Evolutionary conservation across 2,797 vertebrate genomes (phyloP), one percentile per base, ranked within the genome.

Genomic region (Sciurus vulgaris): DNA sequence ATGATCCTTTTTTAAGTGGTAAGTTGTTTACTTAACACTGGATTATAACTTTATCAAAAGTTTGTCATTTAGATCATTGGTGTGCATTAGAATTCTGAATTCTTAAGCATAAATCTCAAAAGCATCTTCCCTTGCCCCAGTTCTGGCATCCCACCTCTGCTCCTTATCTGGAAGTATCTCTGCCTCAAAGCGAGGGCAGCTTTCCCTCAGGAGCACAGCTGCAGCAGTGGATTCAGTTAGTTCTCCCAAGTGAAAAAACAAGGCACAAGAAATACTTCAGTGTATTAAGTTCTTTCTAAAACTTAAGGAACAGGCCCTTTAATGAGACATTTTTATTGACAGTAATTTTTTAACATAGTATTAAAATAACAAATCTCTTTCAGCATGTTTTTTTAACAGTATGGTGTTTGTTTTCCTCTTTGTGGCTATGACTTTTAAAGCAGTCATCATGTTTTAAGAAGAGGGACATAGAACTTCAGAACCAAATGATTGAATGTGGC

Each of bases 401-500:
- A 7, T 38, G 3, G 41, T 35, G 47, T 35, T 20, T 47, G 26
- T 87, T 90, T 93, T 88, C 49, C 67, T 69, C 20, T 78, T 26
- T 70, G 51, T 79, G 12, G 33, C 83, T 96, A 11, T 95, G 22
- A 54, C 65, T 91, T 93, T 94, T 47, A 89, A 96, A 87, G 86
- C 78, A 83, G 35, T 82, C 33, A 8, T 8, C 81, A 20, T 85
- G 30, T 61, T 95, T 95, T 95, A 96, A 72, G 73, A 93, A 92
- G 56, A 92, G 22, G 51, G 33, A 67, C 83, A 65, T 54, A 81
- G 70, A 14, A 73, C 30, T n/a, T 67, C 14, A 44, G 41, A 93
- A 44, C 59, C 33, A 28, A 67, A 59, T 59, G 30, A 14, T 65
- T 76, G 47, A 69, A 49, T 59, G 28, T 65, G 72, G 74, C 83